These are phyloP conservation scores for Turnix velox DNA, from an alignment of 2,113 vertebrate genomes.

Conservation along the genomic window DNA sequence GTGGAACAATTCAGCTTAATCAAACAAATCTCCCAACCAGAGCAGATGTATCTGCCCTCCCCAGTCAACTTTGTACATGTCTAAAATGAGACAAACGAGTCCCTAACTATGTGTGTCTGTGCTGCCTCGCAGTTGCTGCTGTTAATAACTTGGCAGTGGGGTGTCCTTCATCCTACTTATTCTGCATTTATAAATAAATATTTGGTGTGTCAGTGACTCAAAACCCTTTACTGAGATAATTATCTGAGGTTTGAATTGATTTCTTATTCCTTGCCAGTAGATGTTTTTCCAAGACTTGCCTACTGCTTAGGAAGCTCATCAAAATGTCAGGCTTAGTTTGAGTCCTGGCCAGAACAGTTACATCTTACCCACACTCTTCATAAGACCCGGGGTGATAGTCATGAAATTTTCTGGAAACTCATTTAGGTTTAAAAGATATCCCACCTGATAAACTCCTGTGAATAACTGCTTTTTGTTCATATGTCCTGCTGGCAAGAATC, in stretches of 20 bases:
- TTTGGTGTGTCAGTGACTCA: neutral
- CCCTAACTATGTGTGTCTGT: neutral
- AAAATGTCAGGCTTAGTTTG: constrained; percentile 6
- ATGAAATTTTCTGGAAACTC: neutral
- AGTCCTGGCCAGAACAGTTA: neutral
- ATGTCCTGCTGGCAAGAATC: neutral
- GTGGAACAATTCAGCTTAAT: constrained; percentile 25
- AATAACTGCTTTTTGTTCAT: neutral
- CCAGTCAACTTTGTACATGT: neutral
- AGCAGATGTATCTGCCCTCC: constrained; percentile 36
- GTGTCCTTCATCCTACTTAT: constrained; percentile 37
- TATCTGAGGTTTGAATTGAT: constrained; percentile 25
- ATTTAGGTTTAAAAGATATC: neutral
- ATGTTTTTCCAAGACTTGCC: constrained; percentile 24
- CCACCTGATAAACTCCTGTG: neutral
- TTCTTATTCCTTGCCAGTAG: constrained; percentile 14
- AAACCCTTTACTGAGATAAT: neutral
- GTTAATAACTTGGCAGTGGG: constrained; percentile 37
- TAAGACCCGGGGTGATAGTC: neutral
- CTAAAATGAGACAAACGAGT: neutral
- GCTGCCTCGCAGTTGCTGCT: neutral
- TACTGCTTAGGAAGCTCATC: neutral
- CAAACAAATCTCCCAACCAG: neutral
- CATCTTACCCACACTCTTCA: neutral
- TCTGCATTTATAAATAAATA: constrained; percentile 35